These are phyloP conservation scores for Acrobasis consociella DNA, from an alignment of 2,888 invertebrate species.

Conservation along the genomic window DNA sequence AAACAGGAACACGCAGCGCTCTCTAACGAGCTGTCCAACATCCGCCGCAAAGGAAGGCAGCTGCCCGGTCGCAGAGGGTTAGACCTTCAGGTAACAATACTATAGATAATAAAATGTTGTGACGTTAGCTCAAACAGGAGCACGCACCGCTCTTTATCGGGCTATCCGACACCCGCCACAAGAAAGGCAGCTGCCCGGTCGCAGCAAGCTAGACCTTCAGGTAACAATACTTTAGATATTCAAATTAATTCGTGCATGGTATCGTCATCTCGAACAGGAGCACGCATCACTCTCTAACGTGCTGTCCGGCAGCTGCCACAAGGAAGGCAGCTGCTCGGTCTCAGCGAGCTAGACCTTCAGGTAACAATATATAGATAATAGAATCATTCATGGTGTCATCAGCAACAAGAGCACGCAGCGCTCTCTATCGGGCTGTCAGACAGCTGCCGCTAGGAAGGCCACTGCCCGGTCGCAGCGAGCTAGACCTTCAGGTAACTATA, in stretches of 20 bases:
- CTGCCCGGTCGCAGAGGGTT: no score
- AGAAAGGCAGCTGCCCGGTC: slow-evolving; percentile 92
- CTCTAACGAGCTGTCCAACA: no score
- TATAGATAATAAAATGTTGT: no score
- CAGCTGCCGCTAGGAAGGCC: slow-evolving; percentile 95
- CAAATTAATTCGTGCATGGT: slow-evolving; percentile 87
- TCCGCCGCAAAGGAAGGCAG: no score
- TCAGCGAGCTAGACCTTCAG: slow-evolving; percentile 74
- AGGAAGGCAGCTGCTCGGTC: slow-evolving; percentile 90
- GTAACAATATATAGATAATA: no score
- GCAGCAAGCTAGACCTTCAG: slow-evolving; percentile 59
- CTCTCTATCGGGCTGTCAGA: slow-evolving; percentile 93
- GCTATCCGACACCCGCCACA: slow-evolving; percentile 98
- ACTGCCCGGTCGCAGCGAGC: slow-evolving; percentile 87
- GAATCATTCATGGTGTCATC: no score
- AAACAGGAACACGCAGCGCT: no score
- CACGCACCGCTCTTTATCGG: slow-evolving; percentile 98
- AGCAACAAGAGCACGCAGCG: slow-evolving; percentile 68
- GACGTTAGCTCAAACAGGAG: slow-evolving; percentile 99
- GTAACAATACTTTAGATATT: no score
- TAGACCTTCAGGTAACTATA: slow-evolving; percentile 51
- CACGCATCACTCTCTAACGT: slow-evolving; percentile 98
- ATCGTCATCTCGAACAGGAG: slow-evolving; percentile 99
- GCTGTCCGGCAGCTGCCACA: slow-evolving; percentile 98
- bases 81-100: no score